phyloP scores from a whole-genome alignment of 2,797 vertebrate species.

The Borostomias antarcticus region DNA sequence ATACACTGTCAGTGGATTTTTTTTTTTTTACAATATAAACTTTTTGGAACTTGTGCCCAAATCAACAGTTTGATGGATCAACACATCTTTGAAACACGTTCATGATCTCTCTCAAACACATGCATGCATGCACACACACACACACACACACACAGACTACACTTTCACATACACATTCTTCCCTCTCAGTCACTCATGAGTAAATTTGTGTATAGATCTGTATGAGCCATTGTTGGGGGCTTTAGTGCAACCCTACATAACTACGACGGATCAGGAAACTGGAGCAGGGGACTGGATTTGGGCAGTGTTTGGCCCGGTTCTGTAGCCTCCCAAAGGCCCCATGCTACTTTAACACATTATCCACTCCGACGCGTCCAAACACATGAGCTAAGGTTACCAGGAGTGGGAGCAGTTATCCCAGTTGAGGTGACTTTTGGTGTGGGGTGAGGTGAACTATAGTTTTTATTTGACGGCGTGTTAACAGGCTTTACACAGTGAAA shows the following conservation, averaged over 20 bases:
- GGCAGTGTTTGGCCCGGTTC: slow-evolving; percentile 34
- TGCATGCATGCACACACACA: not conserved
- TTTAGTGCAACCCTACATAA: slow-evolving; percentile 54
- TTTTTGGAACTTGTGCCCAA: not conserved
- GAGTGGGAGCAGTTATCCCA: not conserved
- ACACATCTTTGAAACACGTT: not conserved
- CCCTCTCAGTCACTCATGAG: slow-evolving; percentile 48
- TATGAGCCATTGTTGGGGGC: slow-evolving; percentile 61
- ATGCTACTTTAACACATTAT: slow-evolving; percentile 44
- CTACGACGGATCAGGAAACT: slow-evolving; percentile 64
- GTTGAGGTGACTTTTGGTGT: not conserved
- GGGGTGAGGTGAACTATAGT: not conserved
- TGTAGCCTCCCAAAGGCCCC: slow-evolving; percentile 16
- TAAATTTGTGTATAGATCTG: slow-evolving; percentile 39
- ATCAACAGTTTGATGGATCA: not conserved
- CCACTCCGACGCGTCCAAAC: slow-evolving; percentile 43
- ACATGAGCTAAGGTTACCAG: slow-evolving; percentile 15
- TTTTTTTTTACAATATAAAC: not conserved
- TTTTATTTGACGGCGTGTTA: too few relatives aligned
- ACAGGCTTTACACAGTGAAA: too few relatives aligned
- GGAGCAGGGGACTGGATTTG: slow-evolving; percentile 42
- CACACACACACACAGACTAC: not conserved
- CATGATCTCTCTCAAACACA: not conserved
- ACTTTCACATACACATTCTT: slow-evolving; percentile 45
- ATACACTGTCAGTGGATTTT: too few relatives aligned